Conservation (phyloP, 1,140 invertebrate species). For the Rhynchophorus ferrugineus region DNA sequence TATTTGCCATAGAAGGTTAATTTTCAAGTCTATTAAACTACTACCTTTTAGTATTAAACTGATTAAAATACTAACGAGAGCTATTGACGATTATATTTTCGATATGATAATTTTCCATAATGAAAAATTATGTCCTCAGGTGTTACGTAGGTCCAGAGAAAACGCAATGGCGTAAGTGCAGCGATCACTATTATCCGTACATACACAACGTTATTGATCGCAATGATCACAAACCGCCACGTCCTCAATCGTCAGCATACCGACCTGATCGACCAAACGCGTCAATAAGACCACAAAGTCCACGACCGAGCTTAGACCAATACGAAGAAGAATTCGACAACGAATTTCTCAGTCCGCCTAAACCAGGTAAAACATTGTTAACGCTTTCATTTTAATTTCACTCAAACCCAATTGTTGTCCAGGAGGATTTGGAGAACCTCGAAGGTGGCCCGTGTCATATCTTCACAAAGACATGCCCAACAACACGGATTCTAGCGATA, state of each 20-base stretch:
- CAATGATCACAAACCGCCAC: conserved; percentile 19
- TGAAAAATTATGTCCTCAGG: conserved; percentile 42
- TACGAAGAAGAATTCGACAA: conserved; percentile 39
- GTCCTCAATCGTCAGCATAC: conserved; percentile 20
- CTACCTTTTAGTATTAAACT: too few relatives aligned
- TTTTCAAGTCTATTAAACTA: too few relatives aligned
- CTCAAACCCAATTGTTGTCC: conserved; percentile 10
- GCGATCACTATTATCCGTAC: conserved; percentile 67
- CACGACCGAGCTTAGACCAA: conserved; percentile 35
- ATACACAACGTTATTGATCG: conserved; percentile 25
- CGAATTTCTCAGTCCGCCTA: conserved; percentile 40
- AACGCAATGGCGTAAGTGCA: conserved; percentile 77
- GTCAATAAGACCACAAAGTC: conserved; percentile 31
- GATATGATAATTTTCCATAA: too few relatives aligned
- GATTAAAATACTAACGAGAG: too few relatives aligned
- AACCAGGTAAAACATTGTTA: conserved; percentile 36
- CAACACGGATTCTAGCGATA: too few relatives aligned
- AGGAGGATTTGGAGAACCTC: conserved; percentile 44
- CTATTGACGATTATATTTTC: too few relatives aligned
- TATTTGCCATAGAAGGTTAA: too few relatives aligned
- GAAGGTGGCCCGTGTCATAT: conserved; percentile 61
- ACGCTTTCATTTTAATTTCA: not conserved
- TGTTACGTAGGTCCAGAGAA: conserved; percentile 65
- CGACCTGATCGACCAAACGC: conserved; percentile 33
- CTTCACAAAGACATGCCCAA: conserved; percentile 56